These are phyloP conservation scores for Dicaeum eximium DNA, from an alignment of 2,113 vertebrate species.

Conservation along the genomic window DNA sequence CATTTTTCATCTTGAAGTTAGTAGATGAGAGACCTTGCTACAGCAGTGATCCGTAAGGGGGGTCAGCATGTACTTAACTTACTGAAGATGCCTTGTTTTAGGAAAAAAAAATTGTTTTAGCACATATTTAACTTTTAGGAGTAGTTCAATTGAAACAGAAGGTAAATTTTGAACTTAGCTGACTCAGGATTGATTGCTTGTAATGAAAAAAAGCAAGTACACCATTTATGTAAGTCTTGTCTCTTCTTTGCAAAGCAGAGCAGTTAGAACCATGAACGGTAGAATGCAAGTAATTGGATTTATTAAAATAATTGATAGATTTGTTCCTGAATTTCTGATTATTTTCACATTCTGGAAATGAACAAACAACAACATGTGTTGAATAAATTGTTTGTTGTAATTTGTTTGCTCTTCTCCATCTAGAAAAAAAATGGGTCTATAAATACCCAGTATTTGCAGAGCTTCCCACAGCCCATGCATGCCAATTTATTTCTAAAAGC, in stretches of 20 bases:
- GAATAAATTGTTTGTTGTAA: conserved; percentile 7
- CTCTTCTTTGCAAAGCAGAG: background rate
- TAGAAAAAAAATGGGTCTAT: background rate
- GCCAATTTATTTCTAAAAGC: conserved; percentile 14
- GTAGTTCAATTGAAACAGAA: background rate
- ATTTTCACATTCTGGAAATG: conserved; percentile 1
- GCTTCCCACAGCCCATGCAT: background rate
- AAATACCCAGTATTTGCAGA: background rate
- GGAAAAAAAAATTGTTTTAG: background rate
- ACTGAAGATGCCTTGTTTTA: background rate
- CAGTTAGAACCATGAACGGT: background rate
- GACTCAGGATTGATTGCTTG: background rate
- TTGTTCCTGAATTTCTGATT: conserved; percentile 15
- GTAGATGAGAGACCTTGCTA: background rate
- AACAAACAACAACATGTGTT: background rate
- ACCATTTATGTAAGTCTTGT: background rate
- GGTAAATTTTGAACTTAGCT: background rate
- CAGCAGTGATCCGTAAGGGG: background rate
- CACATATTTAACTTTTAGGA: background rate
- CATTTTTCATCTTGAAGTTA: background rate
- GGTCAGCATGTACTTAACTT: background rate
- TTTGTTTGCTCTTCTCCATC: background rate
- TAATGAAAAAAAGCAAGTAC: background rate
- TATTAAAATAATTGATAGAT: conserved; percentile 16
- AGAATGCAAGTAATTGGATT: background rate